Evolutionary conservation across 1,140 invertebrate species (phyloP).

Genomic region (Drosophila pachea): DNA sequence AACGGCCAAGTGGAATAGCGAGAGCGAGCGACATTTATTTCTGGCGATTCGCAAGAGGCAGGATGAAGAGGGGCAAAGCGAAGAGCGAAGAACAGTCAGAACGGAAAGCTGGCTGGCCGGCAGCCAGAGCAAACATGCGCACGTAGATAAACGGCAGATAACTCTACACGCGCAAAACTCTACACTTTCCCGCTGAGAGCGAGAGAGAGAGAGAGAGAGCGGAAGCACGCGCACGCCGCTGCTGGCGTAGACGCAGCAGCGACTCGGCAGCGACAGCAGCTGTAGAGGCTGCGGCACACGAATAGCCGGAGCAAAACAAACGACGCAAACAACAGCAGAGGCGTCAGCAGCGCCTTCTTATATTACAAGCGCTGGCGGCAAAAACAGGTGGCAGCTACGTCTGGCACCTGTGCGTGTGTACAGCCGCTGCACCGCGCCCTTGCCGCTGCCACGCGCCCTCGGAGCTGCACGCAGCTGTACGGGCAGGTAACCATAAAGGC

Average conservation of each 20-base stretch:
- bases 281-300: slow-evolving; percentile 7
- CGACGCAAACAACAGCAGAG: background rate
- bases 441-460: slow-evolving; percentile 28
- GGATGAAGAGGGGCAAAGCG: slow-evolving; percentile 16
- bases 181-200: slow-evolving; percentile 11
- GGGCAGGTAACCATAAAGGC: slow-evolving; percentile 17
- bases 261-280: slow-evolving; percentile 4
- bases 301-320: slow-evolving; percentile 5
- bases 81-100: background rate
- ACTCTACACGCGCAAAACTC: slow-evolving; percentile 35
- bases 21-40: slow-evolving; percentile 36
- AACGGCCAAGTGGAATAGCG: background rate
- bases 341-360: slow-evolving; percentile 23
- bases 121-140: slow-evolving; percentile 38
- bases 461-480: slow-evolving; percentile 27
- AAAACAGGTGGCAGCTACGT: slow-evolving; percentile 17
- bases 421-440: slow-evolving; percentile 1
- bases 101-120: slow-evolving; percentile 13
- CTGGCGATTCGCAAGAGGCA: slow-evolving; percentile 44
- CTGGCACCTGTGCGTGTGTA: slow-evolving; percentile 42
- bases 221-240: slow-evolving; percentile 4
- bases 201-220: background rate
- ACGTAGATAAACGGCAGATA: slow-evolving; percentile 17
- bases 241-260: slow-evolving; percentile 9
- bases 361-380: slow-evolving; percentile 39